A percentile compares a stretch with the other conserved stretches of the same genome.
phyloP scores from a whole-genome alignment of 2,888 invertebrate species.

The Actias luna region DNA sequence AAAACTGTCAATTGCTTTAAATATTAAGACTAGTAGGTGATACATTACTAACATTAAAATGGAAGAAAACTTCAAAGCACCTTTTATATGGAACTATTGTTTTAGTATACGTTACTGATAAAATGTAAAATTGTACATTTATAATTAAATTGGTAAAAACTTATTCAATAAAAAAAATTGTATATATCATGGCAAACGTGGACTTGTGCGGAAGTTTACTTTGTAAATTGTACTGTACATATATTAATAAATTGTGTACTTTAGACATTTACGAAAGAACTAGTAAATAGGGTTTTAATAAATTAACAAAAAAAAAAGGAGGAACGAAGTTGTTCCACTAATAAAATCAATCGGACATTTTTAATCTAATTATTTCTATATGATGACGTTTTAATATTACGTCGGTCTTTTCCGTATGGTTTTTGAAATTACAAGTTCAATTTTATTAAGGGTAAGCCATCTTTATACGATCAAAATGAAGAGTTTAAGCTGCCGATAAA shows the following conservation, averaged over 20 bases:
- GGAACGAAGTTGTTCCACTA: too few relatives aligned
- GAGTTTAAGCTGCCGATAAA: too few relatives aligned
- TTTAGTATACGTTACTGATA: slow-evolving; percentile 63
- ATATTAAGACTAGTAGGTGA: slow-evolving; percentile 65
- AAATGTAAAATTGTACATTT: slow-evolving; percentile 39
- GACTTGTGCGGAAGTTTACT: neutral
- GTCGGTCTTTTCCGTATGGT: neutral
- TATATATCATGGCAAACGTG: slow-evolving; percentile 38
- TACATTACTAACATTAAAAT: slow-evolving; percentile 49
- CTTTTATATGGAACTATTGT: slow-evolving; percentile 52
- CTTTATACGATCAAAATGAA: neutral
- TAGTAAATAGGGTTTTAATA: neutral
- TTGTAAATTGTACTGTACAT: slow-evolving; percentile 20
- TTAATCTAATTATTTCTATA: neutral
- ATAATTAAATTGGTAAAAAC: slow-evolving; percentile 36
- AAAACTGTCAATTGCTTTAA: neutral
- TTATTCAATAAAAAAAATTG: slow-evolving; percentile 20
- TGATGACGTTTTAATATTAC: neutral
- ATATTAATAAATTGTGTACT: neutral
- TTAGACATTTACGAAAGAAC: neutral
- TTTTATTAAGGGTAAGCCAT: neutral
- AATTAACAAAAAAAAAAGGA: too few relatives aligned
- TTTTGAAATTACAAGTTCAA: neutral
- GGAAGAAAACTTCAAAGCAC: slow-evolving; percentile 61
- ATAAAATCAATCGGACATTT: too few relatives aligned